Base-by-base conservation (phyloP, 2,113 vertebrate genomes). In the Emydocephalus ijimae region DNA sequence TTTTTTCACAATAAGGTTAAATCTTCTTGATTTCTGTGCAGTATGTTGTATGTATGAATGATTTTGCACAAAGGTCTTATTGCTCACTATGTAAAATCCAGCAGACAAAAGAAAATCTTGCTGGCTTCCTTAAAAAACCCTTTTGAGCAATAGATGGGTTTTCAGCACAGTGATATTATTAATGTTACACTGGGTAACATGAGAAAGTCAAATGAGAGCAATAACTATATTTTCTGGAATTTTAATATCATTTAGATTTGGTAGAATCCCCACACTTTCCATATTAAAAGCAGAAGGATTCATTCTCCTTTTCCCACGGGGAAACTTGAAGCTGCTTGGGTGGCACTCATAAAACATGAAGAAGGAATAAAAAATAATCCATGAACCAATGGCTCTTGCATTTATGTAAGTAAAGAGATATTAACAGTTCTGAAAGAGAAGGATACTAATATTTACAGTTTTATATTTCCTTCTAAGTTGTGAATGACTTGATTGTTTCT, bases 401-500 rank as follows among this genome's bases (percentile, higher is more conserved):
- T 94, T 55, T 52, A 0, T 0, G 15, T 88, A 18, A 92, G 57
- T 64, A 69, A 92, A 10, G 10, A 55, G 81, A 93, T 96, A 90
- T 61, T 29, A 87, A 23, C 81, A 24, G 21, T 54, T n/a, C 14
- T 90, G 34, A 94, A 91, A 48, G 81, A 48, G 21, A 59, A 9
- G 85, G 92, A 89, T 52, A 59, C 11, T 91, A 90, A 81, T 94
- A 90, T 91, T 95, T 93, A 92, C 48, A 64, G 89, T 85, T 6
- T 0, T 91, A 85, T 56, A 88, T 92, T 95, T 96, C 92, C 85
- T 57, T 85, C 89, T 92, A 64, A 81, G 57, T 95, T 93, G 81
- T 26, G 92, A 90, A 50, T 89, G 92, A 91, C 0, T 0, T 87
- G 74, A 92, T 21, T 92, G 91, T 93, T 95, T 89, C 90, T 95